Percentiles rank a stretch among this genome's conserved stretches.
Conservation (phyloP, 1,140 invertebrate species). For the Tetragnatha versicolor region DNA sequence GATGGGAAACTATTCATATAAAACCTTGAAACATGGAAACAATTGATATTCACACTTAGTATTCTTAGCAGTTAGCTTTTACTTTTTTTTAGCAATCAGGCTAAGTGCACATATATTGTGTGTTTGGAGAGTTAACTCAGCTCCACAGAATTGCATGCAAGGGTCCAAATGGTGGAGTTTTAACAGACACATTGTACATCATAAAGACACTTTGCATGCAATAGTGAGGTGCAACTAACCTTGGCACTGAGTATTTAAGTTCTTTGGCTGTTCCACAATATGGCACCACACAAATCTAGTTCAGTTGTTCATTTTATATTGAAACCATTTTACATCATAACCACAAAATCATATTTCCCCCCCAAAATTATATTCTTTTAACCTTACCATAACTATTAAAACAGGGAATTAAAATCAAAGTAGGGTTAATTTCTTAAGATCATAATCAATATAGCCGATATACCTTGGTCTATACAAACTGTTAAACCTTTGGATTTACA, state of each 20-base stretch:
- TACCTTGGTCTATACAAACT: too few relatives aligned
- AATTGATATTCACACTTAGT: constrained; percentile 49
- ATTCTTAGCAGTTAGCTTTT: constrained; percentile 25
- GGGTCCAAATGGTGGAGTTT: constrained; percentile 4
- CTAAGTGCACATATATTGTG: constrained; percentile 30
- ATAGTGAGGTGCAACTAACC: constrained; percentile 28
- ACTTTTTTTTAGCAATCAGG: not conserved
- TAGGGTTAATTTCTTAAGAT: too few relatives aligned
- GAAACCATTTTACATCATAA: too few relatives aligned
- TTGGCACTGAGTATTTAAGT: constrained; percentile 45
- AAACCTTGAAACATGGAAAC: constrained; percentile 44
- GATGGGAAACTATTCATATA: constrained; percentile 53
- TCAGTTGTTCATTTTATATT: constrained; percentile 4
- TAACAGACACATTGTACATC: not conserved
- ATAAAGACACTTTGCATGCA: constrained; percentile 6
- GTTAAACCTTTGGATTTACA: too few relatives aligned
- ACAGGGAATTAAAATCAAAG: too few relatives aligned
- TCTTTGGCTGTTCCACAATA: constrained; percentile 40
- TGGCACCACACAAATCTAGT: constrained; percentile 39
- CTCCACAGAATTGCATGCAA: constrained; percentile 21
- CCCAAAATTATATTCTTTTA: too few relatives aligned
- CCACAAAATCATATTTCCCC: too few relatives aligned
- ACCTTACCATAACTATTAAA: too few relatives aligned
- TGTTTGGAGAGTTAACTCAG: constrained; percentile 14
- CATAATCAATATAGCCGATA: too few relatives aligned